Conservation (phyloP, 1,140 invertebrate genomes). For the Papilio glaucus region DNA sequence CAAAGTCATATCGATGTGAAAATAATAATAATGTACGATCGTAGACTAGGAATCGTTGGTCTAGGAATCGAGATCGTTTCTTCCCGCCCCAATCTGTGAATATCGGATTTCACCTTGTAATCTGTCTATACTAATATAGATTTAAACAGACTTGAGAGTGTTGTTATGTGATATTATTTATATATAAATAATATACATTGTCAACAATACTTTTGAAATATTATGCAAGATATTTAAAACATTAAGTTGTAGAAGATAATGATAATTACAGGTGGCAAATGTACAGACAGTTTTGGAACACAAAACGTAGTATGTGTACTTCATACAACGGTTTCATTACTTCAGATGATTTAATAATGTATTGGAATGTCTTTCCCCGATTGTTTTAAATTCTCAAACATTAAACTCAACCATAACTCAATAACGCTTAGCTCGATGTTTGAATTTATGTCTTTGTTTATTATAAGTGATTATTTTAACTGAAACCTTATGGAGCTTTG, state of each 20-base stretch:
- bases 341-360: not conserved
- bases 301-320: slow-evolving; percentile 2
- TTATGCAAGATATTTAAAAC: not conserved
- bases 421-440: not conserved
- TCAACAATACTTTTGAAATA: not conserved
- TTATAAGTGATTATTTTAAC: not conserved
- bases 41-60: too few relatives aligned
- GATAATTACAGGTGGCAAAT: slow-evolving; percentile 18
- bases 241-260: slow-evolving; percentile 6
- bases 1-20: too few relatives aligned
- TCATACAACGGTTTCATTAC: slow-evolving; percentile 1
- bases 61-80: too few relatives aligned
- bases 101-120: too few relatives aligned
- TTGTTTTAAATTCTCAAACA: not conserved
- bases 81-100: too few relatives aligned
- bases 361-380: not conserved
- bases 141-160: too few relatives aligned
- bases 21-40: too few relatives aligned
- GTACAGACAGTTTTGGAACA: slow-evolving; percentile 28
- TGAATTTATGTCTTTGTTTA: not conserved
- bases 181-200: too few relatives aligned
- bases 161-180: too few relatives aligned
- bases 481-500: not conserved
- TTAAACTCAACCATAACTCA: not conserved
- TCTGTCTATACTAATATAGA: too few relatives aligned